A percentile compares a stretch with the other conserved stretches of the same genome.
Evolutionary conservation across 2,113 vertebrate species (phyloP).

Genomic region (Nothoprocta pentlandii): DNA sequence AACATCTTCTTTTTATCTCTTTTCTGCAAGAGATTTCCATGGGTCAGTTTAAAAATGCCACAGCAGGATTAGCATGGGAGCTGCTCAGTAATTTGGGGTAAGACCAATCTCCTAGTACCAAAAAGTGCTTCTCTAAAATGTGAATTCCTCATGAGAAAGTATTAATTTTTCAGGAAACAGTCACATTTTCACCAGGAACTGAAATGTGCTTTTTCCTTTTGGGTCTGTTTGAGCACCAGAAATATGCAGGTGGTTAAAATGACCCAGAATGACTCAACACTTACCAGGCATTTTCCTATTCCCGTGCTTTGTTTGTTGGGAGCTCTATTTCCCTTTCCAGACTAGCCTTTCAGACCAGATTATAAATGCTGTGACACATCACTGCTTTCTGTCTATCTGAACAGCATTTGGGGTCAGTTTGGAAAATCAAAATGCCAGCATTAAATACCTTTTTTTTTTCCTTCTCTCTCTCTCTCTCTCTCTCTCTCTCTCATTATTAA

Average conservation of each 20-base stretch:
- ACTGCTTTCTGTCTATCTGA: not conserved
- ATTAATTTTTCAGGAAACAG: not conserved
- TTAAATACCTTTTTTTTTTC: fast-evolving
- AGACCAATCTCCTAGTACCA: not conserved
- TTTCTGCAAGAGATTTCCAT: not conserved
- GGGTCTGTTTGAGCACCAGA: not conserved
- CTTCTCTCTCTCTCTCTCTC: no score
- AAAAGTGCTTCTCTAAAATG: not conserved
- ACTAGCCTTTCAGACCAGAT: no score
- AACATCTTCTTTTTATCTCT: not conserved
- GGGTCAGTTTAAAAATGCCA: not conserved
- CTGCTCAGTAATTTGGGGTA: not conserved
- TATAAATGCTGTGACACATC: not conserved
- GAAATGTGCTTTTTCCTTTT: not conserved
- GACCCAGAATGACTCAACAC: not conserved
- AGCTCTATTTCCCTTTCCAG: not conserved
- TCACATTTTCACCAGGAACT: not conserved
- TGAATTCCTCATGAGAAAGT: not conserved
- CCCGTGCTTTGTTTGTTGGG: fast-evolving
- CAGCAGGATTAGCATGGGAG: not conserved
- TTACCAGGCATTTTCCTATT: not conserved
- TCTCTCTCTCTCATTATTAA: not conserved
- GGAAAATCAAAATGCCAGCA: not conserved
- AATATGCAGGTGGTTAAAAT: not conserved
- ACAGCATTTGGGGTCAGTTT: not conserved